These are phyloP conservation scores for Acanthurus leucopareius DNA, from an alignment of 2,797 vertebrate species.

Conservation along the genomic window DNA sequence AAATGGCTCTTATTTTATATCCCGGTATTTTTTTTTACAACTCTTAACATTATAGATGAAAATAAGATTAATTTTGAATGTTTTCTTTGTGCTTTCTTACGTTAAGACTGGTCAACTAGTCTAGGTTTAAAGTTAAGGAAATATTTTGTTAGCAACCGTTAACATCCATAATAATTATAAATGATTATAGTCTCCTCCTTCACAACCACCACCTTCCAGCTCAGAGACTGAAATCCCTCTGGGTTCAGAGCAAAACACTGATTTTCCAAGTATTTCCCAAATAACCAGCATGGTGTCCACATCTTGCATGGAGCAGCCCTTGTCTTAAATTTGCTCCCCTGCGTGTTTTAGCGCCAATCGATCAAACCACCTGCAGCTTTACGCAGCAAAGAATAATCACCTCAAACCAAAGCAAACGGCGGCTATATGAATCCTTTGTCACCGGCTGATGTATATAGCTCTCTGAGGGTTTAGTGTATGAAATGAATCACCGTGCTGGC, in stretches of 20 bases:
- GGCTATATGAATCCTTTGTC: constrained; percentile 46
- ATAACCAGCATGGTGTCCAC: constrained; percentile 11
- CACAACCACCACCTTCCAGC: not conserved
- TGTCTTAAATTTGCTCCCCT: constrained; percentile 27
- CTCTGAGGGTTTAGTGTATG: constrained; percentile 39
- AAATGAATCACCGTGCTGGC: constrained; percentile 40
- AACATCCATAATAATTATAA: too few relatives aligned
- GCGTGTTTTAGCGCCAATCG: constrained; percentile 25
- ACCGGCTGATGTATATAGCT: constrained; percentile 48
- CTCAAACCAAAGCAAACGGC: constrained; percentile 36
- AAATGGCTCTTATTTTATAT: too few relatives aligned
- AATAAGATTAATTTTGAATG: too few relatives aligned
- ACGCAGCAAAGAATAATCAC: constrained; percentile 15
- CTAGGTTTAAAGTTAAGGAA: too few relatives aligned
- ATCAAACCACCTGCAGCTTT: constrained; percentile 50
- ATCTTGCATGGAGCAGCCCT: constrained; percentile 11
- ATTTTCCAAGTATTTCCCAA: constrained; percentile 25
- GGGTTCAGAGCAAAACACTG: constrained; percentile 27
- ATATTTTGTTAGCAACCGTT: too few relatives aligned
- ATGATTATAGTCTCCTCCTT: constrained; percentile 1
- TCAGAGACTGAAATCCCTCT: constrained; percentile 28
- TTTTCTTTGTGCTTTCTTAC: too few relatives aligned
- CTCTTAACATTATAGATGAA: too few relatives aligned
- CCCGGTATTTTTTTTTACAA: too few relatives aligned
- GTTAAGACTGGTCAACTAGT: too few relatives aligned